phyloP scores from a whole-genome alignment of 1,140 invertebrate species.

The Meloidogyne hapla region DNA sequence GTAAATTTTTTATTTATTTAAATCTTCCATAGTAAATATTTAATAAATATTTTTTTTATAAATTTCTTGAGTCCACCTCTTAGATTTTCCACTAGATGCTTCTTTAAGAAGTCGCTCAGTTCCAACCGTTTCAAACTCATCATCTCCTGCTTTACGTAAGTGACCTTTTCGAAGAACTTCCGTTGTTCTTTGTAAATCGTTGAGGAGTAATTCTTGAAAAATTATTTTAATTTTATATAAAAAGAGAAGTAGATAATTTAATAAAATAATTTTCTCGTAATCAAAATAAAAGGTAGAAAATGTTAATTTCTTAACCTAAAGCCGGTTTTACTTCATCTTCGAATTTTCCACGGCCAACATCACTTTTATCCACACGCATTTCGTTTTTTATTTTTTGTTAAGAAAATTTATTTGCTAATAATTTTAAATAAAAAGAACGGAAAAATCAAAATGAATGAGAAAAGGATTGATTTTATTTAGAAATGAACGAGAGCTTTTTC shows the following conservation, averaged over 20 bases:
- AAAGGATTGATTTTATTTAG: too few species aligned
- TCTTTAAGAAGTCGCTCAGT: background rate
- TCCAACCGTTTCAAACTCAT: conserved; percentile 19
- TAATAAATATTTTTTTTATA: background rate
- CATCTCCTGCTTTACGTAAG: conserved; percentile 9
- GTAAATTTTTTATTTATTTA: too few species aligned
- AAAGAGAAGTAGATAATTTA: background rate
- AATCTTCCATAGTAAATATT: too few species aligned
- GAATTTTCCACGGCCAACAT: conserved; percentile 34
- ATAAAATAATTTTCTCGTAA: background rate
- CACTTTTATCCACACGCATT: conserved; percentile 18
- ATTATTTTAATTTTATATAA: conserved; percentile 18
- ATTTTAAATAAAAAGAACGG: too few species aligned
- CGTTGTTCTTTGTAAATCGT: conserved; percentile 49
- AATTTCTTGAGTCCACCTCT: background rate
- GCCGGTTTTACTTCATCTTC: conserved; percentile 63
- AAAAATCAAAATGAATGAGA: too few species aligned
- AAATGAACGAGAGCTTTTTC: too few species aligned
- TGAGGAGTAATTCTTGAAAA: conserved; percentile 46
- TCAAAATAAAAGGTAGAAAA: conserved; percentile 11
- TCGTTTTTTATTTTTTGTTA: too few species aligned
- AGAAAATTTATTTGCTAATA: too few species aligned
- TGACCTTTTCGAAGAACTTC: conserved; percentile 43
- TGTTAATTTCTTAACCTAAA: conserved; percentile 49
- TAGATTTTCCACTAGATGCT: background rate